Evolutionary conservation across 2,113 vertebrate genomes (phyloP).

Genomic region (Tenebrosternarchus preto): DNA sequence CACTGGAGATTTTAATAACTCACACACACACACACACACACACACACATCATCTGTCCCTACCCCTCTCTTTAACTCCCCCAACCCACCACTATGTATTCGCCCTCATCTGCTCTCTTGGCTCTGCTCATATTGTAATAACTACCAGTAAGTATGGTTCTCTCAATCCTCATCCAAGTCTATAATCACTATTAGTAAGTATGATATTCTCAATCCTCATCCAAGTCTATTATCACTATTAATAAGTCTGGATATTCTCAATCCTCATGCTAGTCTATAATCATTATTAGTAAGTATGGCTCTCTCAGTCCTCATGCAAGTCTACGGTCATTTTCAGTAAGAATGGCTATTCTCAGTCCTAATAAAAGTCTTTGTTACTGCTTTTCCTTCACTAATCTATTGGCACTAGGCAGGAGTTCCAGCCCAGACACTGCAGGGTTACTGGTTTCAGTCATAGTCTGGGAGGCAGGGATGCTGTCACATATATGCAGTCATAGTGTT

Average conservation of each 20-base stretch:
- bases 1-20: constrained; percentile 65
- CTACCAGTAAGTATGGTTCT: neutral
- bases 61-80: constrained; percentile 45
- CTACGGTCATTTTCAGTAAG: no score
- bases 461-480: no score
- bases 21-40: constrained; percentile 46
- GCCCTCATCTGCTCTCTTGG: constrained; percentile 49
- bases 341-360: no score
- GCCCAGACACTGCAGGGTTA: neutral
- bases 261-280: constrained; percentile 6
- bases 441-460: neutral
- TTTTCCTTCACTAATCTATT: constrained; percentile 16
- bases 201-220: neutral
- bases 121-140: constrained; percentile 36
- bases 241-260: constrained; percentile 12
- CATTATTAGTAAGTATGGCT: no score
- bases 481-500: no score
- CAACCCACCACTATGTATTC: constrained; percentile 41
- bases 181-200: constrained; percentile 39
- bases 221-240: constrained; percentile 30
- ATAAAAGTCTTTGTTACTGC: constrained; percentile 32
- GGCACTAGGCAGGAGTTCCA: neutral
- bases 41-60: constrained; percentile 68
- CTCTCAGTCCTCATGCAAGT: no score
- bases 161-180: neutral